These are phyloP conservation scores for Thryonomys swinderianus DNA, from an alignment of 2,113 vertebrate genomes.

Conservation along the genomic window DNA sequence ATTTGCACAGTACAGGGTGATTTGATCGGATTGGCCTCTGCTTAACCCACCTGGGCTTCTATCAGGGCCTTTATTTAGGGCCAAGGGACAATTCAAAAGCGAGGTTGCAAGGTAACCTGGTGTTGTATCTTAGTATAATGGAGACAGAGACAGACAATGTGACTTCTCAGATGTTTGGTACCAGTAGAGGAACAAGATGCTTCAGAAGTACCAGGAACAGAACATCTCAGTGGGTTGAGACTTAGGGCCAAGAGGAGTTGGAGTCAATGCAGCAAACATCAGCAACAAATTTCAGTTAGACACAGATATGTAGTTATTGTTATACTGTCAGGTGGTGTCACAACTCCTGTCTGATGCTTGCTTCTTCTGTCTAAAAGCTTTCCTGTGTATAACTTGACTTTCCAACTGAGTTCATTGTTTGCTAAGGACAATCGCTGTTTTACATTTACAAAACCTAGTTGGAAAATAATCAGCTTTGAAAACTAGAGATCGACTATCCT, in stretches of 20 bases:
- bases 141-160: background rate
- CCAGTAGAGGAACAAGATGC: background rate
- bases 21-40: background rate
- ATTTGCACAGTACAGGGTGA: background rate
- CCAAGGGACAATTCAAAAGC: background rate
- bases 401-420: background rate
- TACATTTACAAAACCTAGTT: background rate
- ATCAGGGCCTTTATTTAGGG: background rate
- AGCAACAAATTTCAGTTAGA: background rate
- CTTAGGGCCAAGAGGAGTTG: background rate
- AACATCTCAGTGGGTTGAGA: background rate
- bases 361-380: background rate
- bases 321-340: background rate
- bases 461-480: background rate
- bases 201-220: background rate
- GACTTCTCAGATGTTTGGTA: background rate
- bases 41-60: background rate
- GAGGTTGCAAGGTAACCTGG: background rate
- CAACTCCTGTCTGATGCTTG: background rate
- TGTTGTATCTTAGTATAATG: background rate
- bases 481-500: background rate
- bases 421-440: background rate
- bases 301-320: background rate
- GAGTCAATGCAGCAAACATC: background rate
- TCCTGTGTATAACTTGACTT: background rate